These are phyloP conservation scores for Volucella inflata DNA, from an alignment of 2,888 invertebrate species.

Conservation along the genomic window DNA sequence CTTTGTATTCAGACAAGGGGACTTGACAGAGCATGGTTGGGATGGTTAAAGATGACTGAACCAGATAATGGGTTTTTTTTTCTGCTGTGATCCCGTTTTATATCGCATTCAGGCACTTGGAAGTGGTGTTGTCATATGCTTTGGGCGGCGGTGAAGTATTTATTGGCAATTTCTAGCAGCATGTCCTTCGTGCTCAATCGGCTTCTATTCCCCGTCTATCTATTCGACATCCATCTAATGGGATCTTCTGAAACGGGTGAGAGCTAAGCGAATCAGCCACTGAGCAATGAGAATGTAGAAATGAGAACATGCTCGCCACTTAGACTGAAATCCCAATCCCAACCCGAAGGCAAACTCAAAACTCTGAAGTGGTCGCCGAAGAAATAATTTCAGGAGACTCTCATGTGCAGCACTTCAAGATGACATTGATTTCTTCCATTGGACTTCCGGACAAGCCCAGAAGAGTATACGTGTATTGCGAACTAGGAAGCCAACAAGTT, in stretches of 20 bases:
- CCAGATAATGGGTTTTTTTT: slow-evolving; percentile 64
- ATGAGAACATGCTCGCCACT: slow-evolving; percentile 48
- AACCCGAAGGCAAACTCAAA: neutral
- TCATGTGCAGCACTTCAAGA: slow-evolving; percentile 59
- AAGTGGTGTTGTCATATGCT: slow-evolving; percentile 71
- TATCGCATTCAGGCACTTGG: slow-evolving; percentile 58
- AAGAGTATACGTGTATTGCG: too few relatives aligned
- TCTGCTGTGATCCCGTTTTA: slow-evolving; percentile 64
- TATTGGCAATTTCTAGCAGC: slow-evolving; percentile 73
- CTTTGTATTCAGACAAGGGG: slow-evolving; percentile 68
- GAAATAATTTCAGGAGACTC: slow-evolving; percentile 46
- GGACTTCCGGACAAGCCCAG: slow-evolving; percentile 37
- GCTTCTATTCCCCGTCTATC: slow-evolving; percentile 55
- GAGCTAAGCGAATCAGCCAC: slow-evolving; percentile 24
- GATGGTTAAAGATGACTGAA: slow-evolving; percentile 70
- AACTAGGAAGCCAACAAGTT: slow-evolving; percentile 20
- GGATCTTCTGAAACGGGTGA: slow-evolving; percentile 24
- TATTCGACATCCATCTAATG: slow-evolving; percentile 54
- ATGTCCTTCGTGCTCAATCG: slow-evolving; percentile 73
- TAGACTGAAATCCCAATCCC: slow-evolving; percentile 34
- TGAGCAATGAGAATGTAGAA: too few relatives aligned
- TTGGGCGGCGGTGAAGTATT: slow-evolving; percentile 70
- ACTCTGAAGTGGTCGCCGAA: slow-evolving; percentile 20
- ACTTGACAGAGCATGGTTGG: slow-evolving; percentile 36
- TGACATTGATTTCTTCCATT: slow-evolving; percentile 66